These are phyloP conservation scores for Alauda arvensis DNA, from an alignment of 2,797 vertebrate genomes.

Conservation along the genomic window DNA sequence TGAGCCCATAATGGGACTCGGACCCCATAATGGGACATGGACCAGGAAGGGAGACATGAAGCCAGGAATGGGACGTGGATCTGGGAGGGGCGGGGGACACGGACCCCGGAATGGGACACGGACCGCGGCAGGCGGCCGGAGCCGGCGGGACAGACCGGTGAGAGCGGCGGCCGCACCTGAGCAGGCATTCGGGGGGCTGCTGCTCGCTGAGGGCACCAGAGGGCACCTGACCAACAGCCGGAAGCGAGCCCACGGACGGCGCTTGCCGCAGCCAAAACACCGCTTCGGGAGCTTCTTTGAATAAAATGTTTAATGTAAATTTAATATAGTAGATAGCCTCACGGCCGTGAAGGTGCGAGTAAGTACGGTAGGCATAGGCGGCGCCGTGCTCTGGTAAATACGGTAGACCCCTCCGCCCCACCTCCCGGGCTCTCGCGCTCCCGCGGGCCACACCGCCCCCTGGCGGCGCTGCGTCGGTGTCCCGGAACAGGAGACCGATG, in stretches of 20 bases:
- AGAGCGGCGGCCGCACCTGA: not conserved
- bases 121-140: not conserved
- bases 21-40: no score
- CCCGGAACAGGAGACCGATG: accelerated
- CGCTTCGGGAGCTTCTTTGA: not conserved
- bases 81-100: not conserved
- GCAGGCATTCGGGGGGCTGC: not conserved
- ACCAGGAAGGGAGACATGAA: no score
- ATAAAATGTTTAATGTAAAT: not conserved
- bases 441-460: not conserved
- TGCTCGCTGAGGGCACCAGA: not conserved
- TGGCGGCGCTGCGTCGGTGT: accelerated
- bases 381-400: not conserved
- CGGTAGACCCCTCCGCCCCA: not conserved
- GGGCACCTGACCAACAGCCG: no score
- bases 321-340: accelerated
- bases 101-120: no score
- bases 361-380: accelerated
- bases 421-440: not conserved
- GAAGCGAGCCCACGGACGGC: not conserved
- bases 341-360: accelerated
- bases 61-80: no score
- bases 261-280: not conserved
- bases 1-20: not conserved
- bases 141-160: not conserved